A percentile compares a stretch with the other conserved stretches of the same genome.
Conservation (phyloP, 1,140 invertebrate genomes). For the Octopus bimaculoides region DNA sequence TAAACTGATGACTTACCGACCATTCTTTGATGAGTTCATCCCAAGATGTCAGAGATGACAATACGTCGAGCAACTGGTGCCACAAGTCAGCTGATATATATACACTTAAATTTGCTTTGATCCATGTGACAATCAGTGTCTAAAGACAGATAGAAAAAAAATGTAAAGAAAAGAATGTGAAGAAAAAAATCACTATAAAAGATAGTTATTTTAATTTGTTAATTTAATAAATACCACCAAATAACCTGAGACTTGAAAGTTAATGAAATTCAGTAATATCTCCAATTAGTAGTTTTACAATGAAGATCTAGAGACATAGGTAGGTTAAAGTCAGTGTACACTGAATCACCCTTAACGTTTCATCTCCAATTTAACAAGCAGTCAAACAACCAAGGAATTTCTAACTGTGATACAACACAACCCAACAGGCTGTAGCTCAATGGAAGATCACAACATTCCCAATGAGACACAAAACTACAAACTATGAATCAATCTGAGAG, state of each 20-base stretch:
- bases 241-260: background rate
- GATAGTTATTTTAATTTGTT: background rate
- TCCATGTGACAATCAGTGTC: conserved; percentile 97
- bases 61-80: conserved; percentile 88
- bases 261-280: too few relatives aligned
- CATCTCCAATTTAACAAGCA: too few relatives aligned
- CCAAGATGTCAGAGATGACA: conserved; percentile 88
- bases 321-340: too few relatives aligned
- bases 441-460: too few relatives aligned
- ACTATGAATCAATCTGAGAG: too few relatives aligned
- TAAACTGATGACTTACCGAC: conserved; percentile 67
- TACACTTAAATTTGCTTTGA: conserved; percentile 94
- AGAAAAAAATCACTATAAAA: conserved; percentile 5
- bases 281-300: too few relatives aligned
- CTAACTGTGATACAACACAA: too few relatives aligned
- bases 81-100: conserved; percentile 83
- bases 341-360: too few relatives aligned
- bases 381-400: too few relatives aligned
- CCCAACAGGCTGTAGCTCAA: too few relatives aligned
- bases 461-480: too few relatives aligned
- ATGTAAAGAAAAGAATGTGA: conserved; percentile 24
- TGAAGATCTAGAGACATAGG: too few relatives aligned
- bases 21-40: conserved; percentile 94
- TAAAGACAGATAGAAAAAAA: conserved; percentile 67
- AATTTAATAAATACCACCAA: background rate